Conservation (phyloP, 1,140 invertebrate genomes). For the Macrobrachium nipponense region DNA sequence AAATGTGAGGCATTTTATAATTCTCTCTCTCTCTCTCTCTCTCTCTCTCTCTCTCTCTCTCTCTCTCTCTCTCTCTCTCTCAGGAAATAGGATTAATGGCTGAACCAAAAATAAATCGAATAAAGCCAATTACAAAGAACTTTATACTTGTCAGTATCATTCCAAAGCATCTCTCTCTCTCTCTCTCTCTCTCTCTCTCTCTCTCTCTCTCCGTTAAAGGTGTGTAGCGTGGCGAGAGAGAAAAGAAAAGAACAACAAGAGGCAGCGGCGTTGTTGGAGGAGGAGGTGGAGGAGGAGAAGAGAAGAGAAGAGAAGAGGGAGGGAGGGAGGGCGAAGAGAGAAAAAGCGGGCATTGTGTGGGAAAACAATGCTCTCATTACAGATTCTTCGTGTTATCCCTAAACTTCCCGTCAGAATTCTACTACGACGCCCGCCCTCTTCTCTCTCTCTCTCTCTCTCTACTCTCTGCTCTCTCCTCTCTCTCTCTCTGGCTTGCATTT, state of each 20-base stretch:
- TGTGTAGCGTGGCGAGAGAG: neutral
- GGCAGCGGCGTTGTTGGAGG: neutral
- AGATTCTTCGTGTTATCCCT: slow-evolving; percentile 35
- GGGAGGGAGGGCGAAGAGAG: neutral
- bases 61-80: no score
- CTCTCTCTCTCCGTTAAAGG: neutral
- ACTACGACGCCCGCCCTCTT: no score
- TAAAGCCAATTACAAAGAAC: no score
- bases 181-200: slow-evolving; percentile 1
- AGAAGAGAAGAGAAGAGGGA: neutral
- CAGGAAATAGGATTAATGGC: no score
- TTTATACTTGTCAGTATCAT: no score
- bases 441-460: no score
- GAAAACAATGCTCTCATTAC: slow-evolving; percentile 46
- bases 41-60: no score
- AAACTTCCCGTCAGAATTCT: neutral
- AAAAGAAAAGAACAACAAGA: neutral
- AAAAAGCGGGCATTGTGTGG: slow-evolving; percentile 33
- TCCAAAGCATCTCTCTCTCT: neutral
- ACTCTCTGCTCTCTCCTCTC: neutral
- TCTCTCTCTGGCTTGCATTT: neutral
- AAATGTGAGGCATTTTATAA: no score
- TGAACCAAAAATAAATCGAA: no score
- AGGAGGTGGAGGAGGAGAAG: slow-evolving; percentile 1
- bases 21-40: no score